Base-by-base conservation (phyloP, 2,113 vertebrate genomes). In the Lasiurus borealis region DNA sequence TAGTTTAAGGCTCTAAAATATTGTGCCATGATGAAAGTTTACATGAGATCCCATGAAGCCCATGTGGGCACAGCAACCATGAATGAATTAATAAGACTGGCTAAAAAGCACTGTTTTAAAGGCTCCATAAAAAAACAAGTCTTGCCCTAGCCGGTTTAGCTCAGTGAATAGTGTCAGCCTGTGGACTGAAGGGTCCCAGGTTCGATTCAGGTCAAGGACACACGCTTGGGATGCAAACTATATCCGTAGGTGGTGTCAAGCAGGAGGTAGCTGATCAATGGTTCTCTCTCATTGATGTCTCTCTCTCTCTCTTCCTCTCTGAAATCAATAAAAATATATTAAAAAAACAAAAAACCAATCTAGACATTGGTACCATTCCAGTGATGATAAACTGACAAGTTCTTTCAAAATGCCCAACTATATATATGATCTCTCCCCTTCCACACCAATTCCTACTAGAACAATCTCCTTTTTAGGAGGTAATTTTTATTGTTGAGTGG, bases 281-380 rank as follows among this genome's bases (percentile, higher is more conserved):
- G 10, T 59, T 59, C 52, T 59, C 57, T 59, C 57, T 23, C 23
- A 59, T 25, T 25, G 21, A 59, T 59, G 23, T 59, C 10, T 59
- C 57, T 59, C 8, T 25, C 57, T 59, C 8, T 59, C 23, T 25
- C 9, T 25, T 9, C 23, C 23, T 59, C 57, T 59, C 57, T 59
- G 23, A 59, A 27, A 59, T 59, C 57, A 59, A 59, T 59, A 59
- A 59, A 59, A 59, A 59, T 59, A 25, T 27, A 59, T 57, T 57
- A 10, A 59, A 59, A 23, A 27, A 25, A 21, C 25, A 62, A 62
- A 95, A 73, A 69, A 73, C 46, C 62, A 83, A 46, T 93, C 54
- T 94, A 91, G 87, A 91, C 40, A 85, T 14, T 36, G 64, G 68
- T 88, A 91, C 68, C 14, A 64, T 40, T 85, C 64, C 85, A 83